Evolutionary conservation across 2,888 invertebrate species (phyloP), one percentile per base, ranked within the genome.

Genomic region (Steinernema scapterisci): DNA sequence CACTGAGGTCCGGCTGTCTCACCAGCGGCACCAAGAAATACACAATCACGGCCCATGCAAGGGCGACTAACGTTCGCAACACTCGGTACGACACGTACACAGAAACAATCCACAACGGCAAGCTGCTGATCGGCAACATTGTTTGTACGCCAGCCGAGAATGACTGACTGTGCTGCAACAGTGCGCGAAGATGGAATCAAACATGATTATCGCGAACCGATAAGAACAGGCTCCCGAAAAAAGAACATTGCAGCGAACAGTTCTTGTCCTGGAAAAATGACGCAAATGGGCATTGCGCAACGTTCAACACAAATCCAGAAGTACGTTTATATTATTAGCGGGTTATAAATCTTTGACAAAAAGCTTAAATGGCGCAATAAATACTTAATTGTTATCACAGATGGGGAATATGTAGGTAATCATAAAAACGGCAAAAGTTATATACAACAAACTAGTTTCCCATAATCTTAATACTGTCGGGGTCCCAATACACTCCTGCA

Each of bases 21-120:
- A 86, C 81, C 11, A 78, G n/a, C 6, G 86, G 86, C 38, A 80
- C 79, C 45, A 86, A 75, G 7, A 77, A 48, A 76, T 86, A 86
- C 70, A 86, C 76, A 73, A 83, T 81, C 19, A 86, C 73, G 0
- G 84, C 80, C 75, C 80, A 76, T 27, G 82, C 44, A 54, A 86
- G 75, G 19, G 85, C 84, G 73, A 85, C 83, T 16, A 82, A 27
- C 7, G 86, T 86, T 45, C 86, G 80, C 74, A 75, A 76, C 46
- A 79, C 21, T 11, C 74, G 78, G 46, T 80, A 80, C 7, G 76
- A 70, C 21, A 81, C 56, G 71, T 80, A 80, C 19, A 48, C 48
- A 13, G 48, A 48, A 3, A 56, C 7, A 19, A 48, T 48, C 48
- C 48, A 48, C 48, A 48, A 38, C 5, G 9, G 5, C 3, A 38